Evolutionary conservation across 1,140 invertebrate genomes (phyloP).

Genomic region (Wiebesia pumilae): DNA sequence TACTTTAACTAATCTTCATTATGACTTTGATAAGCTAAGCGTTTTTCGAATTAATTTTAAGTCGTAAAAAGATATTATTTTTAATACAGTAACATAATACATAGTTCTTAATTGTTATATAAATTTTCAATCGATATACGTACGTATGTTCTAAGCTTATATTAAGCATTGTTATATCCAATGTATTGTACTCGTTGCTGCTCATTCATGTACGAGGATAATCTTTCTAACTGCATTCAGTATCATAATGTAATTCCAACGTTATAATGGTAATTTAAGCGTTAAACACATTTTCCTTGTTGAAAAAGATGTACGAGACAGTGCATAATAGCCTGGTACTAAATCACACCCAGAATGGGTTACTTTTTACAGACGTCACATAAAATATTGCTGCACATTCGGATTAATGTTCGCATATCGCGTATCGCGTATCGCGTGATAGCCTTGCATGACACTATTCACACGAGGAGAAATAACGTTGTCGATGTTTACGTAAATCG

Average conservation of each 20-base stretch:
- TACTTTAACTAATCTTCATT: too few species aligned
- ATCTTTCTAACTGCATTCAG: background rate
- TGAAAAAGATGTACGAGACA: background rate
- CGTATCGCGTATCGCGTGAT: conserved; percentile 8
- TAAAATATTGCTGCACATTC: background rate
- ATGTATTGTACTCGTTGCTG: background rate
- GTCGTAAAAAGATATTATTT: background rate
- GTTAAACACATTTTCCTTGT: background rate
- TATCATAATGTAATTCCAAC: background rate
- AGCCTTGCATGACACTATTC: background rate
- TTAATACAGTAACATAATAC: background rate
- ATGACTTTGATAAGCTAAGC: too few species aligned
- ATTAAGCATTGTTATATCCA: background rate
- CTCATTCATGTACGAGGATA: background rate
- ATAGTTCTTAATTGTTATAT: background rate
- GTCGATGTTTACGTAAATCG: background rate
- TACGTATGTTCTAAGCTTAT: background rate
- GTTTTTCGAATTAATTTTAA: too few species aligned
- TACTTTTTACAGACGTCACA: conserved; percentile 1
- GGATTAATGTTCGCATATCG: background rate
- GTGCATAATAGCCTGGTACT: background rate
- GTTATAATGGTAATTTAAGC: background rate
- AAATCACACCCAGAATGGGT: background rate
- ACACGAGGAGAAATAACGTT: background rate
- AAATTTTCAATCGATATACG: background rate